Evolutionary conservation across 2,113 vertebrate genomes (phyloP), one percentile per base, ranked within the genome.

Genomic region (Perca flavescens): DNA sequence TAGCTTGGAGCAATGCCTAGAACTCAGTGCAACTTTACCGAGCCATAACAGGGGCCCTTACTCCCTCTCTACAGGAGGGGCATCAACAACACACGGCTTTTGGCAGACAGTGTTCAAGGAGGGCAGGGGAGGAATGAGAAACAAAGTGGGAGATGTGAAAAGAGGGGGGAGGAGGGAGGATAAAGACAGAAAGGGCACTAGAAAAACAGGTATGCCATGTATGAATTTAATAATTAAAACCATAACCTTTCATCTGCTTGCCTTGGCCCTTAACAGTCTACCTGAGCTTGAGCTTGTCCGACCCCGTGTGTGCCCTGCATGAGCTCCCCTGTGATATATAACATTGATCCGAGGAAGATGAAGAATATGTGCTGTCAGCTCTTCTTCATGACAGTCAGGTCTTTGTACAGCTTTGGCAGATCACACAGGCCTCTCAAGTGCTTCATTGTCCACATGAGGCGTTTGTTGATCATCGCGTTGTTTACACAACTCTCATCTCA

Each of bases 1-100:
- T 92, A 81, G 87, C 87, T 93, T 93, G 90, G 92, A 94, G 83
- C 69, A 19, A 78, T 82, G 92, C 92, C 92, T 86, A 78, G 89
- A 91, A 91, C 74, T 72, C 74, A 52, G 77, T 15, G 82, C 88
- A 86, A 89, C 88, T 89, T 87, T 86, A 85, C 76, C 52, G 56
- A 87, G 87, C 81, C 74, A 58, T 83, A 92, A 89, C 90, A 79
- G 89, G 76, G 89, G 80, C 86, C 79, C 84, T 87, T 91, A 87
- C 87, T 90, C 91, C 88, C 90, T 86, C 93, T 82, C 86, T 77
- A 67, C 89, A 82, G 90, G 90, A 84, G 88, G 90, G 86, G 82
- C 71, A 85, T 78, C 80, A 57, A 75, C 81, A 87, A 83, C 88
- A 84, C 57, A 77, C 25, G 21, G 83, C 80, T 84, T 80, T 74